phyloP scores from a whole-genome alignment of 2,888 invertebrate genomes.

The Eudemis profundana region DNA sequence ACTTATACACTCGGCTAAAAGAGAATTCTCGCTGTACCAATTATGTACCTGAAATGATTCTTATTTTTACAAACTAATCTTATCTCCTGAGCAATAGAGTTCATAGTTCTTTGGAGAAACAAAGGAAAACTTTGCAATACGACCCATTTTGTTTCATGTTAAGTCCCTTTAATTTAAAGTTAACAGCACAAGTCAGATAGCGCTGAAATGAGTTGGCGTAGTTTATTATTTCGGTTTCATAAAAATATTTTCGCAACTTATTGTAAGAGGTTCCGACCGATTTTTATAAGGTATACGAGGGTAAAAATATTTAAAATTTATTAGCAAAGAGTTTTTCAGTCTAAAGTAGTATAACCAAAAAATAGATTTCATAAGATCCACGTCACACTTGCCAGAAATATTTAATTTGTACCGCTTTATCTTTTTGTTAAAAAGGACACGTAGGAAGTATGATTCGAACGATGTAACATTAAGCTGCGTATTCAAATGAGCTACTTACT shows the following conservation, averaged over 20 bases:
- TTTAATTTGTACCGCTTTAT: too few species aligned
- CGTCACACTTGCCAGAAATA: too few species aligned
- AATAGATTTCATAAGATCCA: too few species aligned
- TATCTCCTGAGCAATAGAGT: background rate
- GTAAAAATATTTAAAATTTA: too few species aligned
- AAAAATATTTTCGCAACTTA: constrained; percentile 18
- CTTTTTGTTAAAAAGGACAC: too few species aligned
- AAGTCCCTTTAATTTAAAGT: constrained; percentile 28
- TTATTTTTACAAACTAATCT: background rate
- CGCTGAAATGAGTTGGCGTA: constrained; percentile 15
- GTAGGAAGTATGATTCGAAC: too few species aligned
- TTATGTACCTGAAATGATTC: background rate
- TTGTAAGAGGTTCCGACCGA: too few species aligned
- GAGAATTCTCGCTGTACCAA: background rate
- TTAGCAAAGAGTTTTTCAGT: too few species aligned
- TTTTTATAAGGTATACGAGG: too few species aligned
- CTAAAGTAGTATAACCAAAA: too few species aligned
- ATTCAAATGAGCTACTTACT: too few species aligned
- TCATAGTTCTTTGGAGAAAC: background rate
- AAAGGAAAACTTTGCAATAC: constrained; percentile 18
- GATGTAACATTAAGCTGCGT: too few species aligned
- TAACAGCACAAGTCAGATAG: constrained; percentile 30
- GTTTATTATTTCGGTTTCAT: constrained; percentile 23
- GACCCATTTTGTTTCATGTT: constrained; percentile 18
- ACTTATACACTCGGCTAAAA: background rate